phyloP scores from a whole-genome alignment of 1,140 invertebrate genomes.

The Bombyx mori region ASM3026992v2 NC_085110.1:17124001-17124500 shows the following conservation, averaged over 20 bases:
- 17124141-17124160: conserved; percentile 19
- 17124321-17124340: conserved; percentile 58
- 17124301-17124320: conserved; percentile 36
- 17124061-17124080: too few relatives aligned
- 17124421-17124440: too few relatives aligned
- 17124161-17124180: conserved; percentile 30
- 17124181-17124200: conserved; percentile 45
- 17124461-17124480: too few relatives aligned
- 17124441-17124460: too few relatives aligned
- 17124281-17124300: conserved; percentile 55
- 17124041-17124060: too few relatives aligned
- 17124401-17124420: too few relatives aligned
- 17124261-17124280: conserved; percentile 63
- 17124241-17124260: conserved; percentile 65
- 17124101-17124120: too few relatives aligned
- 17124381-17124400: not conserved
- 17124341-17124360: conserved; percentile 7
- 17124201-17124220: conserved; percentile 54
- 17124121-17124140: too few relatives aligned
- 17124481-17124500: too few relatives aligned
- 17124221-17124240: conserved; percentile 61
- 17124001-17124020: too few relatives aligned
- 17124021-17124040: too few relatives aligned
- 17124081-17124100: too few relatives aligned
- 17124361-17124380: conserved; percentile 18